Evolutionary conservation across 2,113 vertebrate species (phyloP), one percentile per base, ranked within the genome.

Genomic region (Cynoglossus semilaevis): DNA sequence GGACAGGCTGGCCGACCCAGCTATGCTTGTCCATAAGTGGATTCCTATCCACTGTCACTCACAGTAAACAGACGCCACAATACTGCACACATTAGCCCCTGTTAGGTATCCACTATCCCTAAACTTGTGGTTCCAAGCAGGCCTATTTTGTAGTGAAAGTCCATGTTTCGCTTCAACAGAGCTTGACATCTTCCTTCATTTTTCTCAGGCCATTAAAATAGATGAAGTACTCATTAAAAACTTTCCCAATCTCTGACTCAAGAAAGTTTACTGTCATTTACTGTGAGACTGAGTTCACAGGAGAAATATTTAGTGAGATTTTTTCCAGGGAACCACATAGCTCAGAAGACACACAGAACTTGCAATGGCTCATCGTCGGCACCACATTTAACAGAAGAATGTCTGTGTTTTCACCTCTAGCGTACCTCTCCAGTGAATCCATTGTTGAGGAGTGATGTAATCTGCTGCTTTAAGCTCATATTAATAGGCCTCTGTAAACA

Each of bases 201-300:
- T 77, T 86, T 88, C 87, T 88, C 84, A 83, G 83, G 74, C 68
- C 72, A 81, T 81, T 87, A 83, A 82, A 84, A 77, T 58, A 81
- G 68, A 87, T 79, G 74, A 87, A 74, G 81, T 78, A 80, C 71
- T 79, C 72, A 82, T 86, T 66, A 55, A 57, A 46, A 58, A 56
- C 51, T 67, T 62, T 49, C 54, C 57, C 60, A 29, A 50, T 69
- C 81, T 40, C 53, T 41, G 59, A 5, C 4, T 61, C 74, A 66
- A 58, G 40, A 44, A 58, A 62, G 62, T 65, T 77, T 66, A 17
- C 44, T 66, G 70, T 75, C 57, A 60, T 79, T 71, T 61, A 55
- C 45, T 49, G 54, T 40, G 72, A 71, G 46, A 70, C 60, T 43
- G 50, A 59, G 45, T 35, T 48, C 46, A 53, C 46, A 18, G n/a